Evolutionary conservation across 2,888 invertebrate genomes (phyloP).

Genomic region (Ethmia dodecea): DNA sequence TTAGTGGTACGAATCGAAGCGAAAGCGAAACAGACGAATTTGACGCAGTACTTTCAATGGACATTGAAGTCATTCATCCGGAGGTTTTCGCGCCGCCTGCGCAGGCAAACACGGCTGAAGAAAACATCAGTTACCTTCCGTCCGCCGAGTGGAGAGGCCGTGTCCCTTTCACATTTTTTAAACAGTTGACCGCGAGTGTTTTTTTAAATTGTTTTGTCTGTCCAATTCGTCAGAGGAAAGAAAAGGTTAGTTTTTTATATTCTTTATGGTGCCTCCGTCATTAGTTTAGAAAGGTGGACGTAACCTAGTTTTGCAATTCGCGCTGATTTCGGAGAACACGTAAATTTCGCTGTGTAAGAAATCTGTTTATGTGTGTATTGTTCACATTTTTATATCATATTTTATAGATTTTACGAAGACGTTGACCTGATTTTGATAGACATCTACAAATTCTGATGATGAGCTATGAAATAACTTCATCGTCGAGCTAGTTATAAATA

Average conservation of each 20-base stretch:
- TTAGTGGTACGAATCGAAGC: too few relatives aligned
- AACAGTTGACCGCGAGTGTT: constrained; percentile 14
- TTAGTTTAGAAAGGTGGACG: not conserved
- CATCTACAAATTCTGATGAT: too few relatives aligned
- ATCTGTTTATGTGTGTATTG: too few relatives aligned
- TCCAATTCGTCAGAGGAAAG: constrained; percentile 4
- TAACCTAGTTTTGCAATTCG: too few relatives aligned
- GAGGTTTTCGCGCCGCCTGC: constrained; percentile 15
- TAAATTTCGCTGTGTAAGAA: too few relatives aligned
- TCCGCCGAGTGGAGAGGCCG: constrained; percentile 22
- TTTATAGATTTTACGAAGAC: too few relatives aligned
- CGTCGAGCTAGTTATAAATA: too few relatives aligned
- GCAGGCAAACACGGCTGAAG: constrained; percentile 23
- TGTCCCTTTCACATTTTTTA: constrained; percentile 14
- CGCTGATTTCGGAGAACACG: too few relatives aligned
- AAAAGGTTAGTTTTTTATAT: constrained; percentile 13
- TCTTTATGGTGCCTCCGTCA: constrained; percentile 2
- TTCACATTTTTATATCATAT: too few relatives aligned
- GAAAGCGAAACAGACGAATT: not conserved
- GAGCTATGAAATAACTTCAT: too few relatives aligned
- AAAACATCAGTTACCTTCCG: constrained; percentile 27
- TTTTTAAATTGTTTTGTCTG: constrained; percentile 8
- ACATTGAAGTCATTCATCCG: constrained; percentile 6
- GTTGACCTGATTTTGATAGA: too few relatives aligned
- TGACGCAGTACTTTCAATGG: not conserved